A percentile compares a stretch with the other conserved stretches of the same genome.
Conservation (phyloP, 2,888 invertebrate species). For the Caenorhabditis auriculariae region DNA sequence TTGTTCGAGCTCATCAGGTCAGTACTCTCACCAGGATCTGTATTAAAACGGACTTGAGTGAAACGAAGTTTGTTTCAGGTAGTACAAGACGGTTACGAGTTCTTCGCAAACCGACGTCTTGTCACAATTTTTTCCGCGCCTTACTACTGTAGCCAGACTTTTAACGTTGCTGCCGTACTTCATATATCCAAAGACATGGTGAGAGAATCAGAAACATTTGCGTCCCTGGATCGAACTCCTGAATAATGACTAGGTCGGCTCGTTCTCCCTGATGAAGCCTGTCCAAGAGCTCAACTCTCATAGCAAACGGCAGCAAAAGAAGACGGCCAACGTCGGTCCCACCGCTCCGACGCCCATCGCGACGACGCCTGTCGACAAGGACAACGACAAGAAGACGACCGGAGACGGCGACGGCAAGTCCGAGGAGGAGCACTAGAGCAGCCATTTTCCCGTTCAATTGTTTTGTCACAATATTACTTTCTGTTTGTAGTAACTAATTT, state of each 20-base stretch:
- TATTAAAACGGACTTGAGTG: not conserved
- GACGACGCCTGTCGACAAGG: too few species aligned
- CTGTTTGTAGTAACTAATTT: too few species aligned
- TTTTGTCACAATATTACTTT: too few species aligned
- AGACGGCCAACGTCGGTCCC: too few species aligned
- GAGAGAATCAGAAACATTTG: not conserved
- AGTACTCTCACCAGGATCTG: not conserved
- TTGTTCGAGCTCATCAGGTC: conserved; percentile 59
- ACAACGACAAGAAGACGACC: too few species aligned
- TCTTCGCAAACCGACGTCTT: conserved; percentile 75
- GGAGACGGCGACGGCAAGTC: too few species aligned
- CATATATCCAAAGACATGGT: conserved; percentile 32
- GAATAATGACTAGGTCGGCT: conserved; percentile 10
- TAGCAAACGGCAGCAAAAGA: too few species aligned
- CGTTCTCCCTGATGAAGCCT: conserved; percentile 23
- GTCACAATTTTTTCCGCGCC: conserved; percentile 70
- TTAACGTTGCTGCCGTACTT: conserved; percentile 43
- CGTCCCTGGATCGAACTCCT: not conserved
- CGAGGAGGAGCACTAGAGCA: too few species aligned
- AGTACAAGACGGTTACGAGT: conserved; percentile 78
- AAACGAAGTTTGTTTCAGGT: conserved; percentile 13
- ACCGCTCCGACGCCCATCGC: too few species aligned
- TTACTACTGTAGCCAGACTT: conserved; percentile 78
- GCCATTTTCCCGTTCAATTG: too few species aligned
- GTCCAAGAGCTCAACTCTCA: too few species aligned